Evolutionary conservation across 2,888 invertebrate species (phyloP), one percentile per base, ranked within the genome.

Genomic region (Caenorhabditis zanzibari): DNA sequence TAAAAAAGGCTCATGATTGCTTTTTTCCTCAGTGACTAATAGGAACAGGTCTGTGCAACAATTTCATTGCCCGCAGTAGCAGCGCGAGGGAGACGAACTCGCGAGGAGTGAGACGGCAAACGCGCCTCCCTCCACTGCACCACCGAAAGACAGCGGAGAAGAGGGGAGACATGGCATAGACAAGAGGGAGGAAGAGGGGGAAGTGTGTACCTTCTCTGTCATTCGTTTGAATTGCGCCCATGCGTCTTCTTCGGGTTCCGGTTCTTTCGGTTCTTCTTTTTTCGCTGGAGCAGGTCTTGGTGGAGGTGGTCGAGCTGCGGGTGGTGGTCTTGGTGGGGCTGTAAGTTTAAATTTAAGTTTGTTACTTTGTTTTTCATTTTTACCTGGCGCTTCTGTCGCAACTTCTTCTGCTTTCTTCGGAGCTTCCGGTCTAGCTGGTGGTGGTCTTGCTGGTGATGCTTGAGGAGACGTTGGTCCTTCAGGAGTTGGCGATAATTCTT

Each of bases 191-290:
- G 32, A 10, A 1, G 32, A 9, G 28, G 72, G 52, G n/a, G n/a
- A 10, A 10, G 32, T 16, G 28, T 75, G 52, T 19, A 91, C 90
- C 72, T 89, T 89, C 61, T 90, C 91, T 9, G 90, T 91, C 92
- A 92, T 92, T 58, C 88, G 84, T 61, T 91, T 90, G 81, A 92
- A 92, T 35, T 87, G 80, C 12, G 91, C 88, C 92, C 92, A 92
- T 7, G 92, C 88, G 69, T 92, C 92, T 77, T 92, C 92, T 69
- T 92, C 91, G n/a, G 77, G 77, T 52, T 89, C 89, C 58, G 84
- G 81, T 64, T 82, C 66, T 68, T 86, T 83, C 69, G 81, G 64
- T 26, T 73, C 68, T 52, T 82, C 75, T 19, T 54, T 61, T 16
- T 77, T 72, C 3, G 76, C 81, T 52, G 83, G 85, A 16, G 85